Conservation (phyloP, 2,888 invertebrate species). For the Epirrhoe tristata region DNA sequence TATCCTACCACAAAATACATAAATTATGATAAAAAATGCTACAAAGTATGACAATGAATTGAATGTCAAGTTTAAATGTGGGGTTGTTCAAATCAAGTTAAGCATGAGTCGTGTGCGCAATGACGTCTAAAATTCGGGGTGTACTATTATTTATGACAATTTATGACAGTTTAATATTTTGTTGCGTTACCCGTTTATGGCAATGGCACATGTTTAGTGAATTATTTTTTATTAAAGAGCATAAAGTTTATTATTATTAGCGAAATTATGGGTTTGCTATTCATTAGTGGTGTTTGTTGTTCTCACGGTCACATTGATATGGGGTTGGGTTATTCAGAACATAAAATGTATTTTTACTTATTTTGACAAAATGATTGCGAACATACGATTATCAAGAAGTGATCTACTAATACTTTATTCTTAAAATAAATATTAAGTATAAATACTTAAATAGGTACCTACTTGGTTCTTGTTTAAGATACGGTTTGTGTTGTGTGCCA, state of each 20-base stretch:
- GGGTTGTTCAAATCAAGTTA: slow-evolving; percentile 77
- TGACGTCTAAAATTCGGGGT: slow-evolving; percentile 79
- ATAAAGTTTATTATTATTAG: slow-evolving; percentile 77
- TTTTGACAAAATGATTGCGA: background rate
- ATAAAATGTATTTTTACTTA: background rate
- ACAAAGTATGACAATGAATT: slow-evolving; percentile 69
- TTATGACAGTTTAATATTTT: slow-evolving; percentile 83
- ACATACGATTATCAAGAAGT: background rate
- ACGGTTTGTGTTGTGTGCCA: background rate
- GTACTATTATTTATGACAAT: slow-evolving; percentile 83
- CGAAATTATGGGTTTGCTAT: slow-evolving; percentile 74
- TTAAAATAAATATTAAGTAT: too few relatives aligned
- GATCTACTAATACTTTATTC: too few relatives aligned
- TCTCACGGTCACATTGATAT: slow-evolving; percentile 70
- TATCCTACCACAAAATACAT: slow-evolving; percentile 1
- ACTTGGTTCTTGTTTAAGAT: background rate
- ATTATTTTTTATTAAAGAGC: slow-evolving; percentile 79
- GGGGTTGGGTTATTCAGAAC: slow-evolving; percentile 40
- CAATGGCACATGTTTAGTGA: slow-evolving; percentile 70
- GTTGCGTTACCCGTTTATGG: slow-evolving; percentile 78
- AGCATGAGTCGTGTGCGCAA: slow-evolving; percentile 73
- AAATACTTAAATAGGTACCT: too few relatives aligned
- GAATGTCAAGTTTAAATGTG: slow-evolving; percentile 79
- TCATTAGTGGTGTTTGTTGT: slow-evolving; percentile 78
- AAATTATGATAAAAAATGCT: slow-evolving; percentile 22